Evolutionary conservation across 2,888 invertebrate genomes (phyloP).

Genomic region (Mongoloraphidia duomilia): DNA sequence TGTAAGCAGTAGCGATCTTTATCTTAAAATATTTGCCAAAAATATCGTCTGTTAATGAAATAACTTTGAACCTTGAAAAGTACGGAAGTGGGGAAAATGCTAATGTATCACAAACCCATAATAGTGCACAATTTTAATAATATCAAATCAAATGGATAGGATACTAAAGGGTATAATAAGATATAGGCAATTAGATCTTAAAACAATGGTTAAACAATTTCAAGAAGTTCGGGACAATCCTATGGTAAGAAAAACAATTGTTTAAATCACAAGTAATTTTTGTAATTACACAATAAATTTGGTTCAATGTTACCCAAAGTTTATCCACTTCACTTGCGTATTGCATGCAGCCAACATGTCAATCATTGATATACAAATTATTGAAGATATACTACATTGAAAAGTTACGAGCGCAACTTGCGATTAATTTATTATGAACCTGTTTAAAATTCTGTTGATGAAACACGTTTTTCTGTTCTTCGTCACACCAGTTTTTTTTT

Average conservation of each 20-base stretch:
- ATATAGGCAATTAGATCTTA: slow-evolving; percentile 67
- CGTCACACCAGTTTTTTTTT: too few relatives aligned
- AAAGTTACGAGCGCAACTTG: slow-evolving; percentile 7
- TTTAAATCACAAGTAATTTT: too few relatives aligned
- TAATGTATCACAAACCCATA: neutral
- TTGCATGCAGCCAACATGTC: too few relatives aligned
- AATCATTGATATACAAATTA: neutral
- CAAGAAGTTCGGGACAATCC: slow-evolving; percentile 79
- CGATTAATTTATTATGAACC: too few relatives aligned
- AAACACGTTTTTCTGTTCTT: neutral
- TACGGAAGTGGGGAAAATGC: neutral
- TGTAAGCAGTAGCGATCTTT: too few relatives aligned
- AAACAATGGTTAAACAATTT: slow-evolving; percentile 86
- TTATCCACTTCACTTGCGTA: too few relatives aligned
- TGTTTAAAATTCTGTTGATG: neutral
- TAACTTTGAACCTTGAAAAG: neutral
- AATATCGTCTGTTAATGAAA: neutral
- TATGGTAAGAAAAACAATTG: slow-evolving; percentile 40
- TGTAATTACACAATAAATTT: slow-evolving; percentile 1
- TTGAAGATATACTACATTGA: slow-evolving; percentile 2
- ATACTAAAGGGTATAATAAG: slow-evolving; percentile 82
- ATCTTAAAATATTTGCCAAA: neutral
- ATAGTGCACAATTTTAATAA: neutral
- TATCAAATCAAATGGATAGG: slow-evolving; percentile 52
- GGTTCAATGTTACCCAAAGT: neutral